Evolutionary conservation across 2,797 vertebrate genomes (phyloP).

Genomic region (Sphenodon punctatus): DNA sequence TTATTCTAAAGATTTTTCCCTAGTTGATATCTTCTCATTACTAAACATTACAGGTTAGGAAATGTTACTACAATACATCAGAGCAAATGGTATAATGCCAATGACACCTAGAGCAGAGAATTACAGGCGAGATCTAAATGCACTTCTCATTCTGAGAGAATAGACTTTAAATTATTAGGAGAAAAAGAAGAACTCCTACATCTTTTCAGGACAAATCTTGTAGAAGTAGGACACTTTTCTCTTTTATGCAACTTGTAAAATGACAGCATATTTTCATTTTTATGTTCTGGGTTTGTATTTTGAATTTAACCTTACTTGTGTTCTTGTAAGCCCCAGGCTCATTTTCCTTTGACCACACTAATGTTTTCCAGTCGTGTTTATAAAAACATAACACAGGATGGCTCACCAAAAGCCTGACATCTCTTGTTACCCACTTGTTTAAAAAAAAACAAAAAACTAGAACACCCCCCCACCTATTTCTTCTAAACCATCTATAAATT

Average conservation of each 20-base stretch:
- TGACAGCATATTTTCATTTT: neutral
- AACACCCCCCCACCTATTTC: neutral
- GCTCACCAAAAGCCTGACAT: neutral
- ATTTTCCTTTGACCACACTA: neutral
- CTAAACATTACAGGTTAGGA: too few species aligned
- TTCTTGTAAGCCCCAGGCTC: neutral
- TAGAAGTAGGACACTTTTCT: neutral
- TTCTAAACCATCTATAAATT: neutral
- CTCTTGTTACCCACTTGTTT: neutral
- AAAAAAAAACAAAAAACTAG: slow-evolving; percentile 11
- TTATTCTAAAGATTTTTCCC: too few species aligned
- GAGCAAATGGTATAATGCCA: too few species aligned
- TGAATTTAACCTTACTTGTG: neutral
- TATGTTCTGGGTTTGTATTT: neutral
- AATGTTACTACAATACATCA: too few species aligned
- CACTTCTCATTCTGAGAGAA: neutral
- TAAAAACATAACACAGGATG: neutral
- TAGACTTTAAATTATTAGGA: neutral
- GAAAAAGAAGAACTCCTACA: neutral
- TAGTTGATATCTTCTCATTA: too few species aligned
- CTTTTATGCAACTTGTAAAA: neutral
- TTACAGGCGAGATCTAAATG: neutral
- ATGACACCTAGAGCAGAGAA: rapidly evolving
- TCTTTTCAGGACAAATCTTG: neutral
- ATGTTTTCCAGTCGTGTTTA: neutral